Evolutionary conservation across 2,797 vertebrate genomes (phyloP), one percentile per base, ranked within the genome.

Genomic region (Neosilurus mollespiculum): DNA sequence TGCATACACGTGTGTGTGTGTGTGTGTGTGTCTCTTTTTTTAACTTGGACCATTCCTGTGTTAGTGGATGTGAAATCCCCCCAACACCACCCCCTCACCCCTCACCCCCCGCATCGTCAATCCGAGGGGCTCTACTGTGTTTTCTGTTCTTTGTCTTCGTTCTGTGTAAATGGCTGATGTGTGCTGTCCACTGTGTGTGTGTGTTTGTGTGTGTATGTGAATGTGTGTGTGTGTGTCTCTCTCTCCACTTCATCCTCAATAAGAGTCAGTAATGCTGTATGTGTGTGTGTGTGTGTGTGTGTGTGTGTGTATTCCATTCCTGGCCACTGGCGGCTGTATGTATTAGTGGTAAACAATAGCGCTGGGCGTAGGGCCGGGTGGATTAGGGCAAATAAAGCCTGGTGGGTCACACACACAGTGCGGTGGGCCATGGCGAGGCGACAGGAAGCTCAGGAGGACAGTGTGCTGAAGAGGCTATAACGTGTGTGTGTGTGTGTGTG

Each of bases 321-420:
- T 14, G 43, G 20, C 80, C 59, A 70, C 58, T 49, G 61, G 70
- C 70, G 56, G 43, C 81, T 85, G 77, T 79, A 67, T 79, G 84
- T 93, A 93, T 93, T 93, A 93, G 93, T 91, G 84, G 91, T 88
- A 93, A 93, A 96, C 94, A 96, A 96, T 95, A 89, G 94, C 0
- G 76, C 58, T n/a, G 78, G 58, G 24, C 90, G 92, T 89, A 90
- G 89, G 65, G 90, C 93, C 88, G 92, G 93, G 93, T 93, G 95
- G 96, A 96, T 96, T 96, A 96, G 88, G 81, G 93, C 89, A 91
- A 93, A 96, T 94, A 96, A 96, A 96, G 91, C 88, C 86, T 82
- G 22, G 89, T 91, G 89, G 91, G 94, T 93, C 92, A 93, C 93
- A 95, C 94, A 94, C 94, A 94, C 94, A 93, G 92, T 92, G 93